Percentiles rank a stretch among this genome's conserved stretches.
These are phyloP conservation scores for Clarias macrocephalus DNA, from an alignment of 2,113 vertebrate species.

Conservation along the genomic window DNA sequence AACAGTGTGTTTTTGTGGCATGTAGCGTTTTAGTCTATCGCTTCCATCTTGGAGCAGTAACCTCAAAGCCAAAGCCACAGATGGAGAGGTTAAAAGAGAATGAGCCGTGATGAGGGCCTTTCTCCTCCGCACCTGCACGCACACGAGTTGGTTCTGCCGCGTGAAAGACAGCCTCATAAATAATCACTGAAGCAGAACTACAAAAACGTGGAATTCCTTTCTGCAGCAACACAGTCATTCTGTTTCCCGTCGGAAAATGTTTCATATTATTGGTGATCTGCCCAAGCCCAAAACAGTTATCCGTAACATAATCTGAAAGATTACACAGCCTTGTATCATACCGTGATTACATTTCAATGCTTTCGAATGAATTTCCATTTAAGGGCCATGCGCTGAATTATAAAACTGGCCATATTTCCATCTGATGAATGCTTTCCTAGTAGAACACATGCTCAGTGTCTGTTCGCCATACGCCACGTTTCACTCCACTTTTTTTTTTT, in stretches of 20 bases:
- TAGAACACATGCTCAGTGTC: conserved; percentile 14
- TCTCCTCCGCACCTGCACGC: conserved; percentile 31
- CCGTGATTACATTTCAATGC: conserved; percentile 17
- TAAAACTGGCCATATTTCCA: conserved; percentile 28
- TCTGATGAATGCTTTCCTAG: conserved; percentile 32
- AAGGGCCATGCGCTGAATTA: not conserved
- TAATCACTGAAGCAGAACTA: conserved; percentile 35
- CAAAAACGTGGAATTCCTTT: conserved; percentile 22
- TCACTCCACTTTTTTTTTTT: conserved; percentile 14
- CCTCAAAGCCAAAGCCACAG: conserved; percentile 52
- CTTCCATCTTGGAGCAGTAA: conserved; percentile 33
- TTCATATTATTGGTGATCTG: conserved; percentile 5
- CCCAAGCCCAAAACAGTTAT: conserved; percentile 18
- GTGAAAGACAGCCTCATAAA: conserved; percentile 38
- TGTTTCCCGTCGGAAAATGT: not conserved
- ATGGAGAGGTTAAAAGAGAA: conserved; percentile 47
- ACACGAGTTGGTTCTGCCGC: not conserved
- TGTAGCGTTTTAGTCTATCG: conserved; percentile 35
- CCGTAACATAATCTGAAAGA: conserved; percentile 19
- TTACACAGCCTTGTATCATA: conserved; percentile 4
- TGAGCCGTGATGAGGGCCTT: conserved; percentile 41
- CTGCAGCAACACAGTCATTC: conserved; percentile 8
- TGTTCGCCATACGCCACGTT: not conserved
- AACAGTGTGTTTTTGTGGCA: conserved; percentile 38
- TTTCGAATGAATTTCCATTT: conserved; percentile 2